These are phyloP conservation scores for Rhadina sibilatrix DNA, from an alignment of 2,113 vertebrate species.

Conservation along the genomic window DNA sequence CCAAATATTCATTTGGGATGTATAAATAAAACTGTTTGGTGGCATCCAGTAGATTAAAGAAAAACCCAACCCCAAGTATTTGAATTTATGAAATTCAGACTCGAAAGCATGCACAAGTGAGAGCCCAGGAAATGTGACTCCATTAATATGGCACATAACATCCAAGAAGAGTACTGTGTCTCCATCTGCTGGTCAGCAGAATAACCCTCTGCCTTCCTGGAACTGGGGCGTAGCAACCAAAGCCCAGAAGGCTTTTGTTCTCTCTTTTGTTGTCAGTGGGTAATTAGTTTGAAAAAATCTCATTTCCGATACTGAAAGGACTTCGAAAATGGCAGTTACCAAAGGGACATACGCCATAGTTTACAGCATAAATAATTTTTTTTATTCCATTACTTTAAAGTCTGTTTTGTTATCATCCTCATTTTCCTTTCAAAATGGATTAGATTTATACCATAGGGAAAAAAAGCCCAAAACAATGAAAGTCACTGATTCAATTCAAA, in stretches of 20 bases:
- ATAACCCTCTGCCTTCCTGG: conserved; percentile 24
- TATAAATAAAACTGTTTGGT: neutral
- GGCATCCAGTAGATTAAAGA: neutral
- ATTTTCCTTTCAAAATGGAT: conserved; percentile 49
- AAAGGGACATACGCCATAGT: neutral
- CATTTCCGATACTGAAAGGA: neutral
- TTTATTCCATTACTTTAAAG: neutral
- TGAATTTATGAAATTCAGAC: neutral
- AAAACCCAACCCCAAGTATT: neutral
- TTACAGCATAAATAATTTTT: neutral
- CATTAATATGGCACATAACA: neutral
- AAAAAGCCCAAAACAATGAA: neutral
- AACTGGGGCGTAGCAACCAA: neutral
- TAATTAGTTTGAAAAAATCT: neutral
- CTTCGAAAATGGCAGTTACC: neutral
- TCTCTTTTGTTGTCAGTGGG: neutral
- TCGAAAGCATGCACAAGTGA: neutral
- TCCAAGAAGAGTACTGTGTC: conserved; percentile 76
- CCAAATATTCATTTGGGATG: neutral
- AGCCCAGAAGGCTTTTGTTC: neutral
- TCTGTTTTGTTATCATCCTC: conserved; percentile 4
- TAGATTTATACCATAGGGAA: conserved; percentile 21
- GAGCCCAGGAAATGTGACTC: neutral
- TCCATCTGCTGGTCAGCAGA: conserved; percentile 75
- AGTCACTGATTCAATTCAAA: conserved; percentile 5